Evolutionary conservation across 2,888 invertebrate genomes (phyloP).

Genomic region (Pardosa pseudoannulata): DNA sequence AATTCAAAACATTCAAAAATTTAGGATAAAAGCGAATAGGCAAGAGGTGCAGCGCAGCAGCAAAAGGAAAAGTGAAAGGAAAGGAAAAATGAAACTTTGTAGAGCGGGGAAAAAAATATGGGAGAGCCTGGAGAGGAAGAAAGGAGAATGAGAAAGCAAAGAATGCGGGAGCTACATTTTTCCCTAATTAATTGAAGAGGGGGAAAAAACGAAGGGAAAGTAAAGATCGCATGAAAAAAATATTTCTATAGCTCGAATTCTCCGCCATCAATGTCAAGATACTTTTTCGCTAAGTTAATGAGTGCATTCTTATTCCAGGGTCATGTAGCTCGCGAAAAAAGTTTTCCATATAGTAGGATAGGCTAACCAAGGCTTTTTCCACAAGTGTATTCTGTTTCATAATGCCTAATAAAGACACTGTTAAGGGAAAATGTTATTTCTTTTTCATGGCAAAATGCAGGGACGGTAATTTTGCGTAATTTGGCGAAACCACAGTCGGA

Average conservation of each 20-base stretch:
- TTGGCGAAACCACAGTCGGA: too few species aligned
- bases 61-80: not conserved
- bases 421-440: too few species aligned
- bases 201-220: conserved; percentile 45
- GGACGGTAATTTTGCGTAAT: too few species aligned
- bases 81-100: conserved; percentile 17
- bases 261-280: conserved; percentile 48
- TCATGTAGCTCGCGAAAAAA: conserved; percentile 17
- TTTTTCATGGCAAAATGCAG: too few species aligned
- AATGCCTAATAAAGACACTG: too few species aligned
- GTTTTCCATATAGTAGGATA: too few species aligned
- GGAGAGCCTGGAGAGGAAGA: conserved; percentile 36
- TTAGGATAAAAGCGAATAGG: not conserved
- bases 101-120: conserved; percentile 16
- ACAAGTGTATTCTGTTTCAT: too few species aligned
- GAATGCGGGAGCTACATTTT: conserved; percentile 59
- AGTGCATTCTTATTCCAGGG: conserved; percentile 43
- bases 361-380: too few species aligned
- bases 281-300: conserved; percentile 62
- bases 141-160: conserved; percentile 36
- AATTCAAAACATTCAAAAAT: not conserved
- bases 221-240: conserved; percentile 42
- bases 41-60: not conserved
- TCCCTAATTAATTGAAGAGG: conserved; percentile 66
- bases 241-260: conserved; percentile 46